A percentile compares a stretch with the other conserved stretches of the same genome.
Conservation (phyloP, 92 coral and sea anemone species). For the Galaxea fascicularis region DNA sequence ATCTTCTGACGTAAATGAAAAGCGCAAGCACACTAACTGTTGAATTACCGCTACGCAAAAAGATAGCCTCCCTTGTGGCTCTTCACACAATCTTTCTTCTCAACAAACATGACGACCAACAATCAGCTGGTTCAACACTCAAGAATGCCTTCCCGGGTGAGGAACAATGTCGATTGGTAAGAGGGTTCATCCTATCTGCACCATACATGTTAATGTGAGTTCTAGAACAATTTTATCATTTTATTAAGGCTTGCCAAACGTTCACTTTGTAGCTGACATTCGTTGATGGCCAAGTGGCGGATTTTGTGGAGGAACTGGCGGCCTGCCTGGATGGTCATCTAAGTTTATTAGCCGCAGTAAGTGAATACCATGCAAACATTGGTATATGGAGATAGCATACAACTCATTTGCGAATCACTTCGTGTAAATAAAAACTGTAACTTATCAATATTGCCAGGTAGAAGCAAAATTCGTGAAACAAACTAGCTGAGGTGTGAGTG, state of each 20-base stretch:
- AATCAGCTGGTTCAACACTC: conserved; percentile 1
- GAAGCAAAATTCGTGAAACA: too few relatives aligned
- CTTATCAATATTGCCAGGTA: too few relatives aligned
- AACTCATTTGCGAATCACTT: not conserved
- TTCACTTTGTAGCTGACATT: conserved; percentile 20
- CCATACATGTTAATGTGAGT: conserved; percentile 3
- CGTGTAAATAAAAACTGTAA: too few relatives aligned
- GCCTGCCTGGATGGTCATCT: conserved; percentile 5
- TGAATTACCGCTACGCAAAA: not conserved
- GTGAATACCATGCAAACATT: conserved; percentile 7
- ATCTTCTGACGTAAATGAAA: conserved; percentile 18
- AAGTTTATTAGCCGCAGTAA: not conserved
- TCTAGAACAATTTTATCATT: conserved; percentile 17
- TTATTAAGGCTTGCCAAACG: not conserved
- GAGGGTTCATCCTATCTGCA: not conserved
- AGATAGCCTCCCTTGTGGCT: not conserved
- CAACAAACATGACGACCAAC: not conserved
- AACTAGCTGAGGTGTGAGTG: not conserved
- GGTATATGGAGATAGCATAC: conserved; percentile 9
- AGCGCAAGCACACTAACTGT: not conserved
- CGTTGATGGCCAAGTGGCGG: conserved; percentile 3
- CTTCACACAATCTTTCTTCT: not conserved
- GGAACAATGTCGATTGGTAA: conserved; percentile 9
- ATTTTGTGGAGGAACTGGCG: conserved; percentile 1
- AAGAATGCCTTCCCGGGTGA: conserved; percentile 9